Evolutionary conservation across 2,888 invertebrate species (phyloP).

Genomic region (Theodoxus fluviatilis): DNA sequence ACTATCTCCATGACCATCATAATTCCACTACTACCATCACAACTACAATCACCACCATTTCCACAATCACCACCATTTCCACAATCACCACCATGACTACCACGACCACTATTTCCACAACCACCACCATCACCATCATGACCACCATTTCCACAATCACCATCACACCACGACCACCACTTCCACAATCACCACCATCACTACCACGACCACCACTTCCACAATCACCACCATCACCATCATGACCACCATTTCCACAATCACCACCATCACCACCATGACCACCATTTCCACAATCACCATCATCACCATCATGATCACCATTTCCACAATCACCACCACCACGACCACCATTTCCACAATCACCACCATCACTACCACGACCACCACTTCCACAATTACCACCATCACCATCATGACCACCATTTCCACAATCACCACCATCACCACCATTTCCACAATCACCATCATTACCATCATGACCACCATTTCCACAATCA

Average conservation of each 20-base stretch:
- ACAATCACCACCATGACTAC: neutral
- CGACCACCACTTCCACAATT: neutral
- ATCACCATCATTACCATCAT: too few species aligned
- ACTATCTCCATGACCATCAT: neutral
- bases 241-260: neutral
- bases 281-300: neutral
- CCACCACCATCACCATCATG: slow-evolving; percentile 13
- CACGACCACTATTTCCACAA: slow-evolving; percentile 12
- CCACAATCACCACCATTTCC: slow-evolving; percentile 8
- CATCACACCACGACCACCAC: neutral
- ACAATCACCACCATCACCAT: neutral
- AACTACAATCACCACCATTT: slow-evolving; percentile 7
- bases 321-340: neutral
- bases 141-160: neutral
- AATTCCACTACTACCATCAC: slow-evolving; percentile 1
- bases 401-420: too few species aligned
- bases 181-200: neutral
- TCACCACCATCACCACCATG: neutral
- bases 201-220: neutral
- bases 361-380: neutral
- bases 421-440: too few species aligned
- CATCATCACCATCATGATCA: neutral
- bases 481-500: too few species aligned
- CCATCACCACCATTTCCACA: too few species aligned
- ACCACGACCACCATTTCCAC: neutral